A percentile compares a stretch with the other conserved stretches of the same genome.
These are phyloP conservation scores for Ptilonorhynchus violaceus DNA, from an alignment of 2,113 vertebrate genomes.

Conservation along the genomic window DNA sequence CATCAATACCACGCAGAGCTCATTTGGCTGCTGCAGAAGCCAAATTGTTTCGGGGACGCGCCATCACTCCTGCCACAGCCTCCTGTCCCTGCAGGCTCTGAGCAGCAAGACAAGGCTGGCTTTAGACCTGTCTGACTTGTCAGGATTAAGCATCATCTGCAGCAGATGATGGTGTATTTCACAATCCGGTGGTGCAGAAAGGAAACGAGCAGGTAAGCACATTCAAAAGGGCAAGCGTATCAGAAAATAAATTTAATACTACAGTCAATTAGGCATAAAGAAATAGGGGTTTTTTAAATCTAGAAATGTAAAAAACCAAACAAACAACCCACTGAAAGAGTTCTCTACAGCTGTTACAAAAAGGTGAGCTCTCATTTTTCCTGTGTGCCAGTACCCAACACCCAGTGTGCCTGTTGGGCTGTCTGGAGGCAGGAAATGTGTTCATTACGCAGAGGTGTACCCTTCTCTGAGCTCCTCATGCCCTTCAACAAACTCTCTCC, in stretches of 20 bases:
- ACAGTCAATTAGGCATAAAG: neutral
- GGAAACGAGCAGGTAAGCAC: neutral
- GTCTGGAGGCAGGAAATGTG: neutral
- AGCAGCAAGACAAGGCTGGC: neutral
- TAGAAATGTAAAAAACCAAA: neutral
- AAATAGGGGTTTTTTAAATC: neutral
- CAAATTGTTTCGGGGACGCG: neutral
- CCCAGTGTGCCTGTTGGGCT: neutral
- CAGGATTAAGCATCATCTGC: neutral
- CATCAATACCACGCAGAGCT: slow-evolving; percentile 40
- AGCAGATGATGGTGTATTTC: neutral
- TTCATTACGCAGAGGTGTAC: neutral
- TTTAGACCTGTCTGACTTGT: slow-evolving; percentile 23
- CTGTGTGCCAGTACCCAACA: neutral
- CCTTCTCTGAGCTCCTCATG: neutral
- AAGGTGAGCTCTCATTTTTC: neutral
- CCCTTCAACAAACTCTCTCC: neutral
- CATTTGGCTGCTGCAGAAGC: slow-evolving; percentile 44
- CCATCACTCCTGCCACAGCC: neutral
- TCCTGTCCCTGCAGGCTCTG: slow-evolving; percentile 10
- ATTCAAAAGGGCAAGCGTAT: neutral
- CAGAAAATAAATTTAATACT: neutral
- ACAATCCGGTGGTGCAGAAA: neutral
- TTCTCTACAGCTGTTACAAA: neutral
- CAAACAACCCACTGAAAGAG: neutral